Base-by-base conservation (phyloP, 2,888 invertebrate genomes). In the Polietes domitor region DNA sequence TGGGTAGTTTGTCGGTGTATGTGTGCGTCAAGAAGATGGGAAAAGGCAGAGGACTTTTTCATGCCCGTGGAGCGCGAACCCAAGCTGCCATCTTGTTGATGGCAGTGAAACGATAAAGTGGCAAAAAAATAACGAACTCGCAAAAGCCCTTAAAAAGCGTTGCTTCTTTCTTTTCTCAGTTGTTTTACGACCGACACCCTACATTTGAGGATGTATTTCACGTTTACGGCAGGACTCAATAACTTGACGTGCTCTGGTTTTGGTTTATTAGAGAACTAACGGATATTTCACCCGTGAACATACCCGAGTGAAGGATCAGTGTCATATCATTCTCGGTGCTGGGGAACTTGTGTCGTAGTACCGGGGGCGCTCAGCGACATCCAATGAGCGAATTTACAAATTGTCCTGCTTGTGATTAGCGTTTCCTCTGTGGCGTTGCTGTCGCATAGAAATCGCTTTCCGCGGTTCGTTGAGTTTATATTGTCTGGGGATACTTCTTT, bases 11-110 rank as follows among this genome's bases (percentile, higher is more conserved):
- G 61, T 74, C 47, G 68, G 73, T 86, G 78, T 55, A 50, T 75
- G 76, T 58, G 68, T 83, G 74, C 77, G 77, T 84, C 85, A 58
- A 21, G 53, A 53, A 12, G 10, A 37, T 37, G 37, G 12, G 9
- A 37, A 37, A 53, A 21, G 9, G 7, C 53, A 7, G 58, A 17
- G n/a, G 15, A 26, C 21, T 74, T 70, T 88, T 86, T 89, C 87
- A 83, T 87, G 89, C 89, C 91, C 90, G 90, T 92, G 91, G 90
- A 89, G 89, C 91, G 90, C 90, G 89, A 91, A 92, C 91, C 91
- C 90, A 91, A 91, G 91, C 91, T 91, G 92, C 91, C 91, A 91
- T 91, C 92, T 91, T 91, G 92, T 91, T 92, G 92, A 92, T 91
- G 91, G 90, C 90, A 89, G 89, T 91, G 90, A 89, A 80, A 90